Conservation (phyloP, 2,888 invertebrate species). For the Orchestes rusci region DNA sequence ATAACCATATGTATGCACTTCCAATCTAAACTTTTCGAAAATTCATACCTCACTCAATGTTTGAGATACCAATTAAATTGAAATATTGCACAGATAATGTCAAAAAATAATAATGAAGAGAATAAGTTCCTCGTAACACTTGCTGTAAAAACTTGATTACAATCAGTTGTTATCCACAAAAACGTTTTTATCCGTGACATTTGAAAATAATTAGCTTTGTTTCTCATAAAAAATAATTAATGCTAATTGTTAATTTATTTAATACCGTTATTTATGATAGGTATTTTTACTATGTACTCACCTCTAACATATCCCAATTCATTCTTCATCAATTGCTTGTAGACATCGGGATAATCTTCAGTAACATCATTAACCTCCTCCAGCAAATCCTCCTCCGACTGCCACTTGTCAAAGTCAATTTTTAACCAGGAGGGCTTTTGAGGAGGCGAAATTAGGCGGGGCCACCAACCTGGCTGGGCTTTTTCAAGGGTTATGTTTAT, state of each 20-base stretch:
- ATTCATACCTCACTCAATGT: no score
- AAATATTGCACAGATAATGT: no score
- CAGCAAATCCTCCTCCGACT: conserved; percentile 61
- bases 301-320: conserved; percentile 74
- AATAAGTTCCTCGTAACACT: no score
- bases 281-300: conserved; percentile 33
- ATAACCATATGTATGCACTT: no score
- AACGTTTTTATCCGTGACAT: no score
- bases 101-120: no score
- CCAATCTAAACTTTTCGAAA: no score
- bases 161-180: no score
- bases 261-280: neutral
- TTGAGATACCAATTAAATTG: no score
- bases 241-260: neutral
- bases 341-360: conserved; percentile 72
- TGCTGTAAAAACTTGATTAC: no score
- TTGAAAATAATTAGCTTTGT: neutral
- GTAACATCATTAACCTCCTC: conserved; percentile 61
- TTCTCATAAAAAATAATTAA: neutral
- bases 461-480: conserved; percentile 68
- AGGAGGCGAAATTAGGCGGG: conserved; percentile 69
- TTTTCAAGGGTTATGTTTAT: conserved; percentile 72
- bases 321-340: conserved; percentile 63
- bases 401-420: conserved; percentile 90
- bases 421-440: conserved; percentile 88